Percentiles rank a stretch among this genome's conserved stretches.
phyloP scores from a whole-genome alignment of 1,140 invertebrate genomes.

The Anastatus disparis region DNA sequence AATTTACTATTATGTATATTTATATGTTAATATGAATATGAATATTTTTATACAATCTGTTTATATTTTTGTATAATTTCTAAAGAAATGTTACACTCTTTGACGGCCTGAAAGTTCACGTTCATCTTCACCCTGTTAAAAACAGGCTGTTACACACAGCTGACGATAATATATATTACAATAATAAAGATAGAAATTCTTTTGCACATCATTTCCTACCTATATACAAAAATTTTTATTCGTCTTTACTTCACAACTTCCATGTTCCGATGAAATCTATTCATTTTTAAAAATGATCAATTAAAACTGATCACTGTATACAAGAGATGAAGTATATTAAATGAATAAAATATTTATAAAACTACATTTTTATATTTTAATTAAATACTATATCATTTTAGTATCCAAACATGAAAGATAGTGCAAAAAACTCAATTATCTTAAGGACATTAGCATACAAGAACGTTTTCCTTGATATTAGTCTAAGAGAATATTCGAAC shows the following conservation, averaged over 20 bases:
- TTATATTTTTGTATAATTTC: slow-evolving; percentile 40
- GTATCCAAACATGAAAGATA: slow-evolving; percentile 23
- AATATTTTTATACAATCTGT: slow-evolving; percentile 42
- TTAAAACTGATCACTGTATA: neutral
- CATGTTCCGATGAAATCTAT: slow-evolving; percentile 22
- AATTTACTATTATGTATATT: slow-evolving; percentile 29
- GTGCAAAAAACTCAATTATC: slow-evolving; percentile 21
- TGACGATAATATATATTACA: slow-evolving; percentile 50
- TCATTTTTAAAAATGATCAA: neutral
- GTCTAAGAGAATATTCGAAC: slow-evolving; percentile 5
- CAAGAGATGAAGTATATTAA: neutral
- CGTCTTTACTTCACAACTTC: slow-evolving; percentile 22
- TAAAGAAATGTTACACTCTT: slow-evolving; percentile 43
- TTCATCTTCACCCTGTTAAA: slow-evolving; percentile 29
- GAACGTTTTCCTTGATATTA: slow-evolving; percentile 12
- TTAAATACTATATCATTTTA: slow-evolving; percentile 1
- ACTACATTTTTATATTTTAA: slow-evolving; percentile 2
- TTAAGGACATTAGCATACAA: slow-evolving; percentile 1
- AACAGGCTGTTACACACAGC: slow-evolving; percentile 44
- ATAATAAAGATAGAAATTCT: slow-evolving; percentile 44
- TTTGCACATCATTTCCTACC: slow-evolving; percentile 37
- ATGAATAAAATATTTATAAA: slow-evolving; percentile 14
- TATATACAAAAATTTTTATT: slow-evolving; percentile 46
- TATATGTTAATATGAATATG: slow-evolving; percentile 32
- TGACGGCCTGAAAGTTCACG: slow-evolving; percentile 41